Percentiles rank a stretch among this genome's conserved stretches.
These are phyloP conservation scores for Drosophila oshimai DNA, from an alignment of 1,140 invertebrate genomes.

Conservation along the genomic window DNA sequence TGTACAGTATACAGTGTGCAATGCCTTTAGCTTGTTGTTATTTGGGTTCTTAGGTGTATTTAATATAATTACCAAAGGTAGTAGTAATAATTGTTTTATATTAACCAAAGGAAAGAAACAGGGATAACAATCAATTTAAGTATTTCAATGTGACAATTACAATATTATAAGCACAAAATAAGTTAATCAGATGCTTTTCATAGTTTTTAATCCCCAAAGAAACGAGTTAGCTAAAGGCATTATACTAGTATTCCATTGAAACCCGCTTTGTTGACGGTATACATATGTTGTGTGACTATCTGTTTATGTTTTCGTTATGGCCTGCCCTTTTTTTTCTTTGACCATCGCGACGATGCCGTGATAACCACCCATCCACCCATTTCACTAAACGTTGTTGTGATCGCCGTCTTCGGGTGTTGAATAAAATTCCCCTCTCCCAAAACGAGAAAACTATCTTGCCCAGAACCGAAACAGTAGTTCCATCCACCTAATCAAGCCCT, in stretches of 20 bases:
- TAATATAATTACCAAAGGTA: too few relatives aligned
- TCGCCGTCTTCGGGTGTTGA: neutral
- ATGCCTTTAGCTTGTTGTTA: constrained; percentile 21
- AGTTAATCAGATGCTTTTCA: neutral
- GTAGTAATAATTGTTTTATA: too few relatives aligned
- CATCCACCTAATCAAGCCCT: constrained; percentile 8
- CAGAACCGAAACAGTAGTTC: constrained; percentile 2
- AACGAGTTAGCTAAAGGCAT: neutral
- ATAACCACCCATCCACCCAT: neutral
- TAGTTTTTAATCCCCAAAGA: neutral
- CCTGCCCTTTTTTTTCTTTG: neutral
- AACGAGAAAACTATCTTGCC: neutral
- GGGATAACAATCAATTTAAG: neutral
- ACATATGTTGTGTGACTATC: constrained; percentile 14
- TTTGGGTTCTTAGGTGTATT: neutral
- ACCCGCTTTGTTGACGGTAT: constrained; percentile 21
- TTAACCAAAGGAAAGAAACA: neutral
- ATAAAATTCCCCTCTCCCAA: neutral
- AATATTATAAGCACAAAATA: too few relatives aligned
- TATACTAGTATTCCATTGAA: neutral
- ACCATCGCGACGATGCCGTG: neutral
- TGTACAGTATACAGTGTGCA: neutral
- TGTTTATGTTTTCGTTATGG: constrained; percentile 11
- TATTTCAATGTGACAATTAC: too few relatives aligned
- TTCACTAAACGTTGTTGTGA: constrained; percentile 10